phyloP scores from a whole-genome alignment of 2,888 invertebrate genomes.

The Urechis unicinctus region DNA sequence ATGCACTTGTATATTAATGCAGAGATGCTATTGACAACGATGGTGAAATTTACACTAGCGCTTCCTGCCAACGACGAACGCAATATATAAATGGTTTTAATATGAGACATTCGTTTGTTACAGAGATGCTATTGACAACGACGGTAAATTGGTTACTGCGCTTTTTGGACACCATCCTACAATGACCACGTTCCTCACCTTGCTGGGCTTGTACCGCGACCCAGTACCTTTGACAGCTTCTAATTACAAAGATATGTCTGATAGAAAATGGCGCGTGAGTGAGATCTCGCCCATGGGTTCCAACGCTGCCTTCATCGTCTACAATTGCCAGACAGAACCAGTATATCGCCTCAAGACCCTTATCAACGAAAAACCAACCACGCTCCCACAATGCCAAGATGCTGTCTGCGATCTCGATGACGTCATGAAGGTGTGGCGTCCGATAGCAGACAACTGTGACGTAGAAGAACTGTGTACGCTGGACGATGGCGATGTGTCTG shows the following conservation, averaged over 20 bases:
- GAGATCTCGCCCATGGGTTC: slow-evolving; percentile 1
- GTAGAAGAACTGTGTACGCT: neutral
- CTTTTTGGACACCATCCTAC: slow-evolving; percentile 5
- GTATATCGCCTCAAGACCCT: neutral
- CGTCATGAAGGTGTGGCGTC: neutral
- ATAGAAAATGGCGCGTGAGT: slow-evolving; percentile 2
- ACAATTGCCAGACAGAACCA: neutral
- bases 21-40: too few relatives aligned
- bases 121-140: neutral
- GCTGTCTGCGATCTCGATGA: neutral
- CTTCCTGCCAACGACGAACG: too few relatives aligned
- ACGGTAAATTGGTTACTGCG: neutral
- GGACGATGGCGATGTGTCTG: too few relatives aligned
- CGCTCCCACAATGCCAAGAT: neutral
- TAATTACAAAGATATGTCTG: slow-evolving; percentile 1
- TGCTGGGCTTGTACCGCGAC: slow-evolving; percentile 5
- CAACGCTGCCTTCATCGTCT: slow-evolving; percentile 9
- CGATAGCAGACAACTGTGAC: slow-evolving; percentile 6
- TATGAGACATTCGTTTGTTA: too few relatives aligned
- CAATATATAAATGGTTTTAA: too few relatives aligned
- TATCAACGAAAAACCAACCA: slow-evolving; percentile 2
- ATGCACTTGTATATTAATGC: too few relatives aligned
- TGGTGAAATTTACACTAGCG: too few relatives aligned
- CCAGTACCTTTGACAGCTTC: neutral
- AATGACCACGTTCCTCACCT: slow-evolving; percentile 1